Percentiles rank a stretch among this genome's conserved stretches.
Evolutionary conservation across 2,113 vertebrate species (phyloP).

Genomic region (Puffinus mauretanicus): DNA sequence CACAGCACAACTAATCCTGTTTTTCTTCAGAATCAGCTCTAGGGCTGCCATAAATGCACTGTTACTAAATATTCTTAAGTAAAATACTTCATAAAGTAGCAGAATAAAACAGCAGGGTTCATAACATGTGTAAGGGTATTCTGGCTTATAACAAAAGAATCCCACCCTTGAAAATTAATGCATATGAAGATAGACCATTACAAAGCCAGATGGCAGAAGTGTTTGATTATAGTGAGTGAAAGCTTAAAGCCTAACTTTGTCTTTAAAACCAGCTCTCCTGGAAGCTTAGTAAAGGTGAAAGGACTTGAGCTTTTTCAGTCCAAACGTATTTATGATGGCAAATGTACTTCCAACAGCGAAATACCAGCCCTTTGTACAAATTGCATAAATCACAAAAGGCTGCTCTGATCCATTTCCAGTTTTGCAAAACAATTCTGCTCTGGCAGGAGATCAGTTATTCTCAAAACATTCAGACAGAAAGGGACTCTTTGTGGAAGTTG

Average conservation of each 20-base stretch:
- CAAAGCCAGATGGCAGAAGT: not conserved
- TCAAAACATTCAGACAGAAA: conserved; percentile 13
- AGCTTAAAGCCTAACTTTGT: not conserved
- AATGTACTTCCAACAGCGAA: conserved; percentile 15
- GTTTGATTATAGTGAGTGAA: not conserved
- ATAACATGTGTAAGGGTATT: not conserved
- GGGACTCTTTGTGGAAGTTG: not conserved
- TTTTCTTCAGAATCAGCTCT: not conserved
- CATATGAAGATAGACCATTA: not conserved
- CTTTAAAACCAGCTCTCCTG: conserved; percentile 15
- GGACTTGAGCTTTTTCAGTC: not conserved
- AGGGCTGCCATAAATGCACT: not conserved
- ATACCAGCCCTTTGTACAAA: conserved; percentile 34
- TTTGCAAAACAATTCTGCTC: conserved; percentile 37
- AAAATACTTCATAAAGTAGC: not conserved
- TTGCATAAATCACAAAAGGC: not conserved
- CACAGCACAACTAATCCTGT: not conserved
- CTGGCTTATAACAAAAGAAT: not conserved
- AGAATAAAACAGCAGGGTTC: not conserved
- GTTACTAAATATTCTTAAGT: not conserved
- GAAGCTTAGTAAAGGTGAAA: conserved; percentile 20
- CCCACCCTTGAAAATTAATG: not conserved
- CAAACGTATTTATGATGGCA: conserved; percentile 30
- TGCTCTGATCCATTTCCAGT: conserved; percentile 62
- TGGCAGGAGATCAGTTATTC: conserved; percentile 60